Evolutionary conservation across 2,113 vertebrate genomes (phyloP).

Genomic region (Cyprinodon brontotheroides): DNA sequence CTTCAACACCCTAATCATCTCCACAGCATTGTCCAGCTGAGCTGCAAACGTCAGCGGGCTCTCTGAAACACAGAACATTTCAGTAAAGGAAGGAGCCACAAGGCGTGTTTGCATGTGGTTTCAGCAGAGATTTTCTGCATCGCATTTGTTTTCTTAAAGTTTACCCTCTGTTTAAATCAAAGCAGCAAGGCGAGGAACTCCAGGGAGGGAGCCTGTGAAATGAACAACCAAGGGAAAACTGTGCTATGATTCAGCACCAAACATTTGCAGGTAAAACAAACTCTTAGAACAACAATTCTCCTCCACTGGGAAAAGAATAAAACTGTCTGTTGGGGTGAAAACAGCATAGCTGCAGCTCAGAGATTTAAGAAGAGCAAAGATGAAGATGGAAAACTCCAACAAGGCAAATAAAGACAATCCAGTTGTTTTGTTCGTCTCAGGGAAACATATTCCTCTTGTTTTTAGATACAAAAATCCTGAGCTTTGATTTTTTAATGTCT

Average conservation of each 20-base stretch:
- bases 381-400: not conserved
- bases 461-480: too few species aligned
- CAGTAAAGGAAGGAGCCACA: not conserved
- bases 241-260: not conserved
- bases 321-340: too few species aligned
- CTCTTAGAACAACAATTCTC: too few species aligned
- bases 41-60: constrained; percentile 88
- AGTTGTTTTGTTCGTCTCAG: too few species aligned
- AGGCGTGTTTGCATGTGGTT: not conserved
- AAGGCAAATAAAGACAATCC: too few species aligned
- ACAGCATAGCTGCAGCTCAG: not conserved
- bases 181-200: not conserved
- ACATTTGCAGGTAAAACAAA: not conserved
- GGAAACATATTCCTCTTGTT: too few species aligned
- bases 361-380: not conserved
- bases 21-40: constrained; percentile 83
- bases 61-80: constrained; percentile 76
- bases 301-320: not conserved
- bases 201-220: not conserved
- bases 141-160: not conserved
- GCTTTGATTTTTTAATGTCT: too few species aligned
- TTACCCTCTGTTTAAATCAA: not conserved
- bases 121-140: not conserved
- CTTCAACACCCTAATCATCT: constrained; percentile 87
- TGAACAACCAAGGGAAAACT: not conserved